Base-by-base conservation (phyloP, 2,797 vertebrate genomes). In the Myripristis jacobus region DNA sequence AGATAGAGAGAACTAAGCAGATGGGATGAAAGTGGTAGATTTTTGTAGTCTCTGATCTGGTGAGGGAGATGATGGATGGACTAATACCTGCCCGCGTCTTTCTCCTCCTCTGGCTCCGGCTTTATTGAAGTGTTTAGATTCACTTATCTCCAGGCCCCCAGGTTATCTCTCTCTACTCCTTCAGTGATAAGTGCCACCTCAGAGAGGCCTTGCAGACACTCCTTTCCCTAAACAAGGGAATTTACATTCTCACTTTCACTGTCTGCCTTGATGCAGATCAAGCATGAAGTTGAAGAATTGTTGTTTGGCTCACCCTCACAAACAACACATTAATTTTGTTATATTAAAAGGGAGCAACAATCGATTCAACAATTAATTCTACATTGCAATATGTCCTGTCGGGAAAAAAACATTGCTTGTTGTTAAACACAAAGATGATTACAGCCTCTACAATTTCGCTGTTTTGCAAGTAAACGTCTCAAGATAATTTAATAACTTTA, bases 121-220 rank as follows among this genome's bases (percentile, higher is more conserved):
- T 89, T 91, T 92, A 91, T 91, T 91, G 89, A 88, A 83, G 87
- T 89, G 88, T 92, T 91, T 88, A 89, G 90, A 92, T 93, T 93
- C 88, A 91, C 91, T 93, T 92, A 93, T 90, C 89, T 87, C 62
- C 73, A 70, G 81, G 59, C 75, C 88, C 78, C 67, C 58, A 56
- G 86, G 87, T 90, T 86, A 87, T 90, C 83, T 66, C 84, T 77
- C 85, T 70, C 72, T 50, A 75, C 75, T 73, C 82, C 68, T 85
- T 83, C 83, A 82, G 86, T 87, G 88, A 89, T 74, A 88, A 88
- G 87, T 82, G 77, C 81, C 70, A 85, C 81, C 88, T 70, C 72
- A 68, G 80, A 88, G 83, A 81, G 77, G 59, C 68, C 79, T 86
- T 27, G 70, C 72, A 50, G 78, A 73, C 31, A 19, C 61, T 60